Evolutionary conservation across 2,888 invertebrate genomes (phyloP).

Genomic region (Diaprepes abbreviatus): DNA sequence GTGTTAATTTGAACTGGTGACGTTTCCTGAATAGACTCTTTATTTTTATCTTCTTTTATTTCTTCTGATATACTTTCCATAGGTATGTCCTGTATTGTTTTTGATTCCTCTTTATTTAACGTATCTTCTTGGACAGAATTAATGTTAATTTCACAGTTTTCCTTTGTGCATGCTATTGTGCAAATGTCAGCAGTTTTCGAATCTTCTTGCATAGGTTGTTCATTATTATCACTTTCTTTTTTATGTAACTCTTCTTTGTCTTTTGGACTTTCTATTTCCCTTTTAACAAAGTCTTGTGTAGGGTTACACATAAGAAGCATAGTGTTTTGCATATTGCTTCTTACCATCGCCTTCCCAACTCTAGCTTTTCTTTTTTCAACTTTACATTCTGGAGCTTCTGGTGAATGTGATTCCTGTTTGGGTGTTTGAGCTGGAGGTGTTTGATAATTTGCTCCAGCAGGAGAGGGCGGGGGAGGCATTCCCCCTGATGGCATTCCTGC

Average conservation of each 20-base stretch:
- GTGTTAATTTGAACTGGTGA: not conserved
- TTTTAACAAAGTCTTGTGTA: conserved; percentile 61
- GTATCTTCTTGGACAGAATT: conserved; percentile 8
- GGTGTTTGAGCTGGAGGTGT: conserved; percentile 57
- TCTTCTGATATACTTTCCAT: conserved; percentile 35
- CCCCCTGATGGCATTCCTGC: conserved; percentile 76
- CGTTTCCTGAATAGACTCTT: not conserved
- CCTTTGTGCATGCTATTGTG: conserved; percentile 22
- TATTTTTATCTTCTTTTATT: conserved; percentile 4
- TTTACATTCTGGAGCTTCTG: conserved; percentile 55
- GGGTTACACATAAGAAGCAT: conserved; percentile 69
- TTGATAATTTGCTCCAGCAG: conserved; percentile 69
- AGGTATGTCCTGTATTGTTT: conserved; percentile 31
- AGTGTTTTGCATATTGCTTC: conserved; percentile 72
- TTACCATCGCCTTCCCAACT: conserved; percentile 78
- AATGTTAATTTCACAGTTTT: conserved; percentile 11
- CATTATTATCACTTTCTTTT: conserved; percentile 26
- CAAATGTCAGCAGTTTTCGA: conserved; percentile 20
- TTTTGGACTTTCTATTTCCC: conserved; percentile 67
- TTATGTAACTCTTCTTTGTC: conserved; percentile 57
- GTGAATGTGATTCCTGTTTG: conserved; percentile 55
- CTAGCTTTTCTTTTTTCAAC: conserved; percentile 70
- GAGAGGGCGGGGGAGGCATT: conserved; percentile 75
- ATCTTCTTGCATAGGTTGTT: conserved; percentile 19
- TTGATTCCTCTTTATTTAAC: conserved; percentile 10